These are phyloP conservation scores for Rugalucina vietnamica DNA, from an alignment of 2,888 invertebrate species.

Conservation along the genomic window DNA sequence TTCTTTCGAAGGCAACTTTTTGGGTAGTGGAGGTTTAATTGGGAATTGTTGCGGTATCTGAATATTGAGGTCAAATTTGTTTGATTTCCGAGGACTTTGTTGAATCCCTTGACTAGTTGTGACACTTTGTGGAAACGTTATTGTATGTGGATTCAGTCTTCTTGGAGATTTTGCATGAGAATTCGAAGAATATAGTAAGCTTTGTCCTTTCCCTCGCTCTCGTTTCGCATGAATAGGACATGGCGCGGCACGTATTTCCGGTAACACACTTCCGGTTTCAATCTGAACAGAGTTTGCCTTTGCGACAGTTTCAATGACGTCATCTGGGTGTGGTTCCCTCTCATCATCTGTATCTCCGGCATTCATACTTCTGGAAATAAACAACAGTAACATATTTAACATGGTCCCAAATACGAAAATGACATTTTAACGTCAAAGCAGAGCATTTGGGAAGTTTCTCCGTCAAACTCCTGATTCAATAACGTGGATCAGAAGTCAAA, in stretches of 20 bases:
- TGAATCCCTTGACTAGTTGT: constrained; percentile 35
- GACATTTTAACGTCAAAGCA: too few relatives aligned
- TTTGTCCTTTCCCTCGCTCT: constrained; percentile 43
- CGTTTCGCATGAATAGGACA: constrained; percentile 69
- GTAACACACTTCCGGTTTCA: constrained; percentile 61
- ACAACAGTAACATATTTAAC: too few relatives aligned
- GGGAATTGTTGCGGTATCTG: constrained; percentile 60
- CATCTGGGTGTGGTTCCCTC: constrained; percentile 47
- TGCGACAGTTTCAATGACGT: constrained; percentile 70
- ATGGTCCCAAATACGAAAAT: too few relatives aligned
- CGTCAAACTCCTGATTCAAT: too few relatives aligned
- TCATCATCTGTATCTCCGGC: constrained; percentile 39
- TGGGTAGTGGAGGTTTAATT: constrained; percentile 52
- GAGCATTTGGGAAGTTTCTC: too few relatives aligned
- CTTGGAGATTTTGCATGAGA: constrained; percentile 37
- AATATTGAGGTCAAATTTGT: constrained; percentile 45
- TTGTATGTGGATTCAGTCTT: constrained; percentile 39
- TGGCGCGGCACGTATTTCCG: constrained; percentile 68
- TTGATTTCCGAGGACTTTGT: not conserved
- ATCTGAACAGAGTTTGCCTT: constrained; percentile 64
- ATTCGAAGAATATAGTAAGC: constrained; percentile 46
- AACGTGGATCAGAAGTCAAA: too few relatives aligned
- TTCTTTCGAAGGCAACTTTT: constrained; percentile 68
- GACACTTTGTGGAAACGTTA: constrained; percentile 37
- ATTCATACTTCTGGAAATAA: constrained; percentile 65